Evolutionary conservation across 2,888 invertebrate species (phyloP).

Genomic region (Portevinia maculata): DNA sequence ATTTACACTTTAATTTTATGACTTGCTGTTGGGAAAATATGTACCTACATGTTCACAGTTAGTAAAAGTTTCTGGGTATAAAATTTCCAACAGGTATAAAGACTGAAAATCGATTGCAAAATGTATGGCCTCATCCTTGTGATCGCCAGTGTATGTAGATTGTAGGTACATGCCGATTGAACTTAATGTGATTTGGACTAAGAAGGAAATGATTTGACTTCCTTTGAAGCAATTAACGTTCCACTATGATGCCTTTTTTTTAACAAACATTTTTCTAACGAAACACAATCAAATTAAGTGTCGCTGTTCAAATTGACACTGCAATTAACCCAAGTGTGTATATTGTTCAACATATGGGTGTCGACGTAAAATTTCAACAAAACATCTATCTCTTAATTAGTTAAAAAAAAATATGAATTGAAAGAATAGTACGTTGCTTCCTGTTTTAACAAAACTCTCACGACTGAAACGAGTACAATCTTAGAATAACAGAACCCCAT

Average conservation of each 20-base stretch:
- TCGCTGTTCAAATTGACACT: constrained; percentile 45
- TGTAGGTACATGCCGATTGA: constrained; percentile 6
- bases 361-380: constrained; percentile 7
- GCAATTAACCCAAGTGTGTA: constrained; percentile 24
- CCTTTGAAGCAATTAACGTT: not conserved
- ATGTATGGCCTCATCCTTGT: too few species aligned
- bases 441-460: constrained; percentile 6
- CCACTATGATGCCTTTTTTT: constrained; percentile 2
- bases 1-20: too few species aligned
- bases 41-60: too few species aligned
- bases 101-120: too few species aligned
- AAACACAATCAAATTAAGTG: constrained; percentile 38
- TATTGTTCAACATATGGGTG: not conserved
- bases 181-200: not conserved
- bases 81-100: too few species aligned
- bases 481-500: constrained; percentile 10
- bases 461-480: constrained; percentile 1
- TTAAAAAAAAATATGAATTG: not conserved
- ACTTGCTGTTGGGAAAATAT: too few species aligned
- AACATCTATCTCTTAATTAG: not conserved
- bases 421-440: not conserved
- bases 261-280: not conserved
- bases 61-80: too few species aligned
- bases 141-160: too few species aligned
- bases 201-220: constrained; percentile 18